Conservation (phyloP, 2,888 invertebrate species). For the Drosophila peninsularis region DNA sequence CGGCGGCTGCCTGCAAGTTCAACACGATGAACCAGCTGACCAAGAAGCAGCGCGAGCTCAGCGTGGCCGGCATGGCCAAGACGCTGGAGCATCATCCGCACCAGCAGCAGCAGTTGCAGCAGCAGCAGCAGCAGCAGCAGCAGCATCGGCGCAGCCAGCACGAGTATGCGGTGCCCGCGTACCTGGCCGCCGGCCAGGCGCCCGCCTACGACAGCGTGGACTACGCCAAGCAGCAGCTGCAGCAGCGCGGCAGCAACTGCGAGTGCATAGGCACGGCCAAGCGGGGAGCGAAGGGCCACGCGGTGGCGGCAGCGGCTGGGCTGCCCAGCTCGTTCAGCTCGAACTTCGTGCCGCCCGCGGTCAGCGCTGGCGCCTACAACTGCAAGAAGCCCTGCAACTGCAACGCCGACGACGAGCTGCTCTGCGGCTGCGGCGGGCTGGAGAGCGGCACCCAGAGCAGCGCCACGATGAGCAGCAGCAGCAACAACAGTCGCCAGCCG, state of each 20-base stretch:
- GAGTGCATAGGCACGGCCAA: slow-evolving; percentile 75
- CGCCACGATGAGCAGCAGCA: slow-evolving; percentile 81
- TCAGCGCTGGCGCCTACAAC: slow-evolving; percentile 70
- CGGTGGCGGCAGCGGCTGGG: slow-evolving; percentile 13
- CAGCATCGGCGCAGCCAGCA: slow-evolving; percentile 81
- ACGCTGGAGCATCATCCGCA: slow-evolving; percentile 78
- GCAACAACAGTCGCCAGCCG: slow-evolving; percentile 75
- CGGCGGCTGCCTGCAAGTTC: slow-evolving; percentile 82
- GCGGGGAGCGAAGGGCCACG: slow-evolving; percentile 40
- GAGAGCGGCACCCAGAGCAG: slow-evolving; percentile 80
- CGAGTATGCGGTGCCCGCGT: slow-evolving; percentile 84
- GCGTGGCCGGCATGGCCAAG: slow-evolving; percentile 67
- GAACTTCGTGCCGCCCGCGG: slow-evolving; percentile 78
- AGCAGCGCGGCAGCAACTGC: slow-evolving; percentile 60
- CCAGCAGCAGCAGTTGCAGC: slow-evolving; percentile 64
- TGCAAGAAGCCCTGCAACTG: slow-evolving; percentile 82
- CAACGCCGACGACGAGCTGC: slow-evolving; percentile 69
- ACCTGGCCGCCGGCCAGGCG: slow-evolving; percentile 57
- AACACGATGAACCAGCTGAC: slow-evolving; percentile 82
- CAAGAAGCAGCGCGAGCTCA: slow-evolving; percentile 71
- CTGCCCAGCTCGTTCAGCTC: slow-evolving; percentile 82
- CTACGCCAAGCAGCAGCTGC: slow-evolving; percentile 74
- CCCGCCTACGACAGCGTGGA: slow-evolving; percentile 81
- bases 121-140: slow-evolving; percentile 27
- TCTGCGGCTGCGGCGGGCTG: slow-evolving; percentile 70